Base-by-base conservation (phyloP, 1,140 invertebrate species). In the Holotrichia oblita region DNA sequence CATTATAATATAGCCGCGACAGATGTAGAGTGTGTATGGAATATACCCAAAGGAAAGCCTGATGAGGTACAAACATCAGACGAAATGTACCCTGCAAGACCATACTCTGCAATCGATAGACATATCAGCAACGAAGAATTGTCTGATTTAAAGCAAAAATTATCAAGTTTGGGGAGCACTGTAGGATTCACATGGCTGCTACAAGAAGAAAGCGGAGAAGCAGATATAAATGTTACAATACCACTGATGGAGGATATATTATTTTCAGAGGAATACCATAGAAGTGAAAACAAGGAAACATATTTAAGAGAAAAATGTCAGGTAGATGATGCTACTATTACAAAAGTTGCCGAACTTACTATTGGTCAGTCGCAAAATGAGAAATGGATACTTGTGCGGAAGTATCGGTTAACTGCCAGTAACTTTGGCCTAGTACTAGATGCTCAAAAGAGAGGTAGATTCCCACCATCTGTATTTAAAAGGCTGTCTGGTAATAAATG, bases 301-400 rank as follows among this genome's bases (percentile, higher is more conserved):
- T 48, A 14, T 48, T 17, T 48, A 10, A 48, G n/a, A 48, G 44
- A 48, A 17, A 48, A 48, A 48, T 14, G 10, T 10, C n/a, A 48
- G 10, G 10, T 48, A 17, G 10, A 10, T 17, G 10, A 10, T 48
- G 44, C 10, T 10, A 48, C 10, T 14, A 8, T 78, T 24, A 8
- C 41, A 40, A 40, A 59, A 27, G 24, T 80, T 20, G 69, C 64
- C 10, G 27, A 78, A 64, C 17, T 40, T 6, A 80, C 80, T 22
- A 77, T 48, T 9, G 80, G 80, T 12, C 80, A 80, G 59, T 6
- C 10, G 44, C 8, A 64, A 61, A 80, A 80, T 79, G 77, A 78
- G 75, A 80, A 80, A 7, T 80, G 79, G 80, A 40, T 79, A 20
- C 20, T 80, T 40, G 24, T 10, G n/a, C 17, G 78, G 41, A 80